Base-by-base conservation (phyloP, 2,113 vertebrate genomes). In the Perca flavescens region DNA sequence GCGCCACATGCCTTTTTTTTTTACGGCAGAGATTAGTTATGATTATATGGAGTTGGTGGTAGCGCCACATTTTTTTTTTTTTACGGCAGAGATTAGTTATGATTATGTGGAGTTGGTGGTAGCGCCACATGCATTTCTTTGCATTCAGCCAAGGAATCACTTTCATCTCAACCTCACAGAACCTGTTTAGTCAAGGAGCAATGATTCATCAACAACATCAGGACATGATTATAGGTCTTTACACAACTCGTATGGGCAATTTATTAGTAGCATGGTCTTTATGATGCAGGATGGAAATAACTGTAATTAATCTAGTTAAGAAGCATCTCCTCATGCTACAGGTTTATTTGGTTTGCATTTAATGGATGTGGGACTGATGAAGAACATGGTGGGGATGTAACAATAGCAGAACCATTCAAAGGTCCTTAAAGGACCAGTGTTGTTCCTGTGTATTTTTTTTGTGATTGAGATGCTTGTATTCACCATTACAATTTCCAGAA, bases 121-220 rank as follows among this genome's bases (percentile, higher is more conserved):
- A 17, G 65, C 19, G 62, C 47, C 79, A 47, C 36, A 5, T 79
- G 73, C 28, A 57, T 70, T 80, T 83, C 6, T 78, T 79, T 83
- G 19, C 46, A 79, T 82, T 89, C 76, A 78, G 69, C 83, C n/a
- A 65, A 77, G 70, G 49, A 75, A 75, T 64, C 22, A 46, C 61
- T 74, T 86, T 80, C 72, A 83, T 85, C 75, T 36, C 36, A 77
- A 76, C 83, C 40, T 79, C 28, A 66, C 61, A 40, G 63, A 66
- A 70, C 62, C 56, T 5, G 21, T 84, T 85, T 73, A 86, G 85
- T 86, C 74, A 76, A 69, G 56, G 49, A 84, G 74, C 63, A 74
- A 67, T 81, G 71, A 89, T 84, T 87, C 69, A 91, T 93, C 62
- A 77, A 28, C 68, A 74, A 50, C 71, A 86, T 76, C 74, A 85